Conservation (phyloP, 2,113 vertebrate genomes). For the Psilopsiagon aurifrons region DNA sequence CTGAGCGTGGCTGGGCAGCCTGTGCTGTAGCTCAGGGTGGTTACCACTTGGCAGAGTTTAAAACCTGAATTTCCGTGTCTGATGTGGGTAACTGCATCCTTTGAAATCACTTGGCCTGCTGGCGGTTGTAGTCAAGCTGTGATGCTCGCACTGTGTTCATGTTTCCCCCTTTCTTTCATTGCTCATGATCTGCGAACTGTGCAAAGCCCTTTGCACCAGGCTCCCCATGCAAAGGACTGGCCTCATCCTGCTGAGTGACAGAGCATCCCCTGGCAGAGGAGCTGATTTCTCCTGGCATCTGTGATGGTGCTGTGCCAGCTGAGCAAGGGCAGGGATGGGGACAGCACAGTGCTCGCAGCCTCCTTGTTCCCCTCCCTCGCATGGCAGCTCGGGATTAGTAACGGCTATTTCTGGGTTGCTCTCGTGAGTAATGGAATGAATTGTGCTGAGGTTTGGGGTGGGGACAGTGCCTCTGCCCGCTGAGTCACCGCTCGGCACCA, state of each 20-base stretch:
- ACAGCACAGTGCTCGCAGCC: not conserved
- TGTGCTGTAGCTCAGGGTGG: not conserved
- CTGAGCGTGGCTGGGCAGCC: not conserved
- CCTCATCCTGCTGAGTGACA: not conserved
- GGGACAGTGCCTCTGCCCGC: not conserved
- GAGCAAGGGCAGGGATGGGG: accelerated
- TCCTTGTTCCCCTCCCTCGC: not conserved
- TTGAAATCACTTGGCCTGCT: not conserved
- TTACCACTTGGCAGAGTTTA: not conserved
- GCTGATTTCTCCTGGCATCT: not conserved
- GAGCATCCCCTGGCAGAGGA: not conserved
- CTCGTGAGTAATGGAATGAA: constrained; percentile 53
- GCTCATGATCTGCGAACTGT: not conserved
- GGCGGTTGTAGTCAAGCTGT: not conserved
- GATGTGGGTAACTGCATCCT: not conserved
- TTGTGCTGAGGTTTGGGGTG: constrained; percentile 36
- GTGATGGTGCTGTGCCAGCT: not conserved
- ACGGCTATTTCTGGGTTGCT: constrained; percentile 35
- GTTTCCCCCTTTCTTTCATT: not conserved
- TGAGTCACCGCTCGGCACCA: not conserved
- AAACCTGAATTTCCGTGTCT: not conserved
- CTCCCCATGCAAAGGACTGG: not conserved
- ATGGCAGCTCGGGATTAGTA: not conserved
- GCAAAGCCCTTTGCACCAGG: not conserved
- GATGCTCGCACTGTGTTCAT: not conserved